Conservation (phyloP, 2,113 vertebrate species). For the Brachypteracias leptosomus region DNA sequence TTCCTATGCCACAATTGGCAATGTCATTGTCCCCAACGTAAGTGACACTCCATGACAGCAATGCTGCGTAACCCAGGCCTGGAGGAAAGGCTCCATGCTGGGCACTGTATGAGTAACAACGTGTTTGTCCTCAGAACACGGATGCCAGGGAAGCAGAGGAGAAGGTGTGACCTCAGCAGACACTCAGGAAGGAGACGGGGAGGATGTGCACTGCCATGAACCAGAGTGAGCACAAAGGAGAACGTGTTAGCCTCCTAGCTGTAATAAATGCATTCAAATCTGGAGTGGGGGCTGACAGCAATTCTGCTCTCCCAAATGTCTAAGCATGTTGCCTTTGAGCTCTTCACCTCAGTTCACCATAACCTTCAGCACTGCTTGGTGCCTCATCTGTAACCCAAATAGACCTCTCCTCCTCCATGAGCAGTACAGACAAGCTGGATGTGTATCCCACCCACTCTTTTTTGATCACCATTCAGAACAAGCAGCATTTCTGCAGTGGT, state of each 20-base stretch:
- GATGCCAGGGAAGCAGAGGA: background rate
- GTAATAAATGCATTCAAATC: background rate
- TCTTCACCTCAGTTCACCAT: background rate
- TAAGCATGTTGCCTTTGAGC: background rate
- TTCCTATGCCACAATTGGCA: background rate
- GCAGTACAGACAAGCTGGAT: background rate
- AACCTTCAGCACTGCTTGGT: background rate
- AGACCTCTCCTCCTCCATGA: background rate
- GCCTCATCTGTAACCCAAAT: background rate
- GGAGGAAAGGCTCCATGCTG: background rate
- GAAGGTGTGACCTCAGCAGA: background rate
- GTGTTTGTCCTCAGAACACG: accelerated
- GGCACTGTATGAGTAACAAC: accelerated
- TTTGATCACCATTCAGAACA: background rate
- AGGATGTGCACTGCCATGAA: background rate
- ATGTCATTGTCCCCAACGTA: background rate
- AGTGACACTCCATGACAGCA: background rate
- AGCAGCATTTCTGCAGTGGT: background rate
- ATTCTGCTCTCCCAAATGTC: background rate
- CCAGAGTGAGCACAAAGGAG: background rate
- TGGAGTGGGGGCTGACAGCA: background rate
- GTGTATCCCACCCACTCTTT: background rate
- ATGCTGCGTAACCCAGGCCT: background rate
- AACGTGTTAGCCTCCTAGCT: background rate
- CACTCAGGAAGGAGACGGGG: background rate